phyloP scores from a whole-genome alignment of 2,888 invertebrate species.

The Cephus pulcher region DNA sequence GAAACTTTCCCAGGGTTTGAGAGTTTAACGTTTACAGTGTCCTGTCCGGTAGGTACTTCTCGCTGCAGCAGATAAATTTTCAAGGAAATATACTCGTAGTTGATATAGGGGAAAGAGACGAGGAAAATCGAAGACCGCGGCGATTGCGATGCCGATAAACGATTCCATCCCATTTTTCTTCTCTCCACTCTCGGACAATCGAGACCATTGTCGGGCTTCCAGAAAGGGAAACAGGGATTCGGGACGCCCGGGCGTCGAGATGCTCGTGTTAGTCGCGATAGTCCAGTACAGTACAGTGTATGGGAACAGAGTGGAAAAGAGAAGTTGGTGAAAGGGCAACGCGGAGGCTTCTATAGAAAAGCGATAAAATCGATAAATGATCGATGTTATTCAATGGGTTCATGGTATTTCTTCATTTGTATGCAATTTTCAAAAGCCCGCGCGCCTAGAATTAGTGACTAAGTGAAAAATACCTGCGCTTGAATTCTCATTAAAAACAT shows the following conservation, averaged over 20 bases:
- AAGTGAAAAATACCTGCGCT: background rate
- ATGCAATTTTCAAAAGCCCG: constrained; percentile 40
- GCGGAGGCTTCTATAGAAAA: background rate
- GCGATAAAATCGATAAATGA: background rate
- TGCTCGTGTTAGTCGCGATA: background rate
- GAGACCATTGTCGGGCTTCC: background rate
- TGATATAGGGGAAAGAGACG: background rate
- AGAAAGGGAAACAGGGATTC: background rate
- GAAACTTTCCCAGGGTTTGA: background rate
- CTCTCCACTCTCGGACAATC: background rate
- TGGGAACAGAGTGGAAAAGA: background rate
- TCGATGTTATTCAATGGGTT: background rate
- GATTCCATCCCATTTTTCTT: background rate
- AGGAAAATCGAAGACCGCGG: background rate
- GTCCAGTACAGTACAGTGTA: background rate
- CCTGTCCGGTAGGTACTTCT: background rate
- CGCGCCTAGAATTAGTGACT: background rate
- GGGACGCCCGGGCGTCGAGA: background rate
- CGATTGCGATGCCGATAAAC: background rate
- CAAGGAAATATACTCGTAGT: background rate
- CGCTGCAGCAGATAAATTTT: background rate
- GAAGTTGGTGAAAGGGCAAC: background rate
- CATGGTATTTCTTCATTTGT: constrained; percentile 45
- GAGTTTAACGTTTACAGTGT: constrained; percentile 5
- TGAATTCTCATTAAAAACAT: background rate